Conservation (phyloP, 2,113 vertebrate species). For the Pitta sordida region DNA sequence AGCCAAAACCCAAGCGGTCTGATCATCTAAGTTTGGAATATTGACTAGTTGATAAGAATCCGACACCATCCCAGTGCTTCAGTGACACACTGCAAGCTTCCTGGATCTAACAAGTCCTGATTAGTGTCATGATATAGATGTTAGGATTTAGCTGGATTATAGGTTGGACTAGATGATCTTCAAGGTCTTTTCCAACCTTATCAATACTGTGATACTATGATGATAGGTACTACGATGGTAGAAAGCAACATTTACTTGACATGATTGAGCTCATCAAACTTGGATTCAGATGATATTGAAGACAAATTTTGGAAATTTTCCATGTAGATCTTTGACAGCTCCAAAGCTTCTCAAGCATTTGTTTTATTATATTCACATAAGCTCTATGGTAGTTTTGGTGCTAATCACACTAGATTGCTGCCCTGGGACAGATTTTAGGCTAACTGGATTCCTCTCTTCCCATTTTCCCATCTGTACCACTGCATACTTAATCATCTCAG, state of each 20-base stretch:
- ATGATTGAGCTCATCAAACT: not conserved
- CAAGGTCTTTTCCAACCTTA: no score
- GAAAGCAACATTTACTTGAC: not conserved
- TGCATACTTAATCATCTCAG: not conserved
- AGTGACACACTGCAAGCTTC: not conserved
- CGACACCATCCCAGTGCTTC: not conserved
- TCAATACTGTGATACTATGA: no score
- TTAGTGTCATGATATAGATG: no score
- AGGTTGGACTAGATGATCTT: no score
- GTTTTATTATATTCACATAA: not conserved
- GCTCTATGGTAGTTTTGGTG: not conserved
- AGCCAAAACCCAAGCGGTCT: not conserved
- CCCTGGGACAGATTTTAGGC: not conserved
- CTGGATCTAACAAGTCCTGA: not conserved
- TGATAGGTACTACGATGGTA: no score
- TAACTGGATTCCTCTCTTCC: not conserved
- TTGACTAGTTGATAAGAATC: not conserved
- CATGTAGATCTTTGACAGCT: not conserved
- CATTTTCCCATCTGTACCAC: not conserved
- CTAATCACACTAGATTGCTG: not conserved
- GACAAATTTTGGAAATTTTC: not conserved
- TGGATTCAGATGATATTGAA: not conserved
- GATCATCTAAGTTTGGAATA: not conserved
- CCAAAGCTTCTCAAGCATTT: not conserved
- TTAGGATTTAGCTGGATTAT: no score